These are phyloP conservation scores for Drepanosiphum platanoidis DNA, from an alignment of 2,888 invertebrate species.

Conservation along the genomic window DNA sequence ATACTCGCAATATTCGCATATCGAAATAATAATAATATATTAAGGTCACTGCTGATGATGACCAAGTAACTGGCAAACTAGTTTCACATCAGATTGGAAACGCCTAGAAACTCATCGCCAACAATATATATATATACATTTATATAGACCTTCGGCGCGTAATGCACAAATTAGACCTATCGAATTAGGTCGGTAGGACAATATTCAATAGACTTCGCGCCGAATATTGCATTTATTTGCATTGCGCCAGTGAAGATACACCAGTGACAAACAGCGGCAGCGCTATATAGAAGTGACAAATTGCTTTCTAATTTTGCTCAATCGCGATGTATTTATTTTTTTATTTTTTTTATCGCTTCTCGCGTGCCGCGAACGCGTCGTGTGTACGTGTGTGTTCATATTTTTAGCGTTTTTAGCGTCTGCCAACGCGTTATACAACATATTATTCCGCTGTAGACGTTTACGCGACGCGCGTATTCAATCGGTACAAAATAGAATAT, in stretches of 20 bases:
- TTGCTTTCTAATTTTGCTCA: constrained; percentile 50
- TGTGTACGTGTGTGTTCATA: neutral
- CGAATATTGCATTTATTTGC: constrained; percentile 9
- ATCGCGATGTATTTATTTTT: neutral
- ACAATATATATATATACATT: too few relatives aligned
- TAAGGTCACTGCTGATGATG: constrained; percentile 37
- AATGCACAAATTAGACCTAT: constrained; percentile 33
- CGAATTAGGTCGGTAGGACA: constrained; percentile 56
- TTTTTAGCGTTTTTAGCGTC: neutral
- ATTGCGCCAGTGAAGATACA: neutral
- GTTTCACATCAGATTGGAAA: constrained; percentile 48
- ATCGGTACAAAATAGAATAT: too few relatives aligned
- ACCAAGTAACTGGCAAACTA: constrained; percentile 22
- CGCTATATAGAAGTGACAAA: constrained; percentile 3
- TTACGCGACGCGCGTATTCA: too few relatives aligned
- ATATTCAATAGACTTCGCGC: neutral
- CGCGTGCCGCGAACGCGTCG: neutral
- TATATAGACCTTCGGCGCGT: constrained; percentile 22
- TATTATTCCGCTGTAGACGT: neutral
- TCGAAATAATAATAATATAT: neutral
- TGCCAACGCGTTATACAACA: neutral
- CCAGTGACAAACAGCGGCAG: neutral
- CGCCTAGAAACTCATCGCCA: constrained; percentile 56
- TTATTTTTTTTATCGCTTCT: neutral
- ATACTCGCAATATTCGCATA: neutral